Conservation (phyloP, 2,888 invertebrate species). For the Cheilosia impressa region DNA sequence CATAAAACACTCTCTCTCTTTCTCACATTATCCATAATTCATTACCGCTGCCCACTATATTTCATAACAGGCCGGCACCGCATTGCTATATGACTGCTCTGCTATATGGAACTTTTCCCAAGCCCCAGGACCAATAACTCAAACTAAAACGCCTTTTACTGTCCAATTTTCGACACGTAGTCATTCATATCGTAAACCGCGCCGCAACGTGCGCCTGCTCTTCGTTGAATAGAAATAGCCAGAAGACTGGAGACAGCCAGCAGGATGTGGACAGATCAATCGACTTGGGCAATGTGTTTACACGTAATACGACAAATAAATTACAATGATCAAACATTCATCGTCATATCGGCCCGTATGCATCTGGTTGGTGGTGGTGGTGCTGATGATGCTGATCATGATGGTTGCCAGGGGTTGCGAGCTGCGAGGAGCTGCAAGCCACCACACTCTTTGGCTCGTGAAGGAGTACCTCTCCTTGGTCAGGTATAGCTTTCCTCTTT, state of each 20-base stretch:
- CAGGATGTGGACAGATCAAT: constrained; percentile 75
- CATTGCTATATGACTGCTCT: constrained; percentile 22
- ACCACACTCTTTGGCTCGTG: constrained; percentile 25
- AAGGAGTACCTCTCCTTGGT: constrained; percentile 5
- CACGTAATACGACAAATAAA: constrained; percentile 83
- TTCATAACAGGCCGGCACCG: constrained; percentile 58
- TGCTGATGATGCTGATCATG: constrained; percentile 27
- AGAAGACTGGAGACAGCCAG: constrained; percentile 67
- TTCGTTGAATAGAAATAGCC: constrained; percentile 17
- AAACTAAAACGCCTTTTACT: constrained; percentile 81
- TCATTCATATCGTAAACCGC: constrained; percentile 78
- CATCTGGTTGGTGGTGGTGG: constrained; percentile 50
- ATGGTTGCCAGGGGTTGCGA: constrained; percentile 19
- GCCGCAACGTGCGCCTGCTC: constrained; percentile 23
- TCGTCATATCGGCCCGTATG: constrained; percentile 64
- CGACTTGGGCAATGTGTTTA: constrained; percentile 82
- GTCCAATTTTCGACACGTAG: constrained; percentile 81
- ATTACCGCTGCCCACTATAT: constrained; percentile 73
- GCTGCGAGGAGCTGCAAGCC: constrained; percentile 23
- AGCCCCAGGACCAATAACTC: constrained; percentile 77
- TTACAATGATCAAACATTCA: constrained; percentile 78
- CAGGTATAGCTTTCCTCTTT: constrained; percentile 21
- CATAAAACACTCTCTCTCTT: constrained; percentile 72
- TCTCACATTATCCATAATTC: constrained; percentile 70
- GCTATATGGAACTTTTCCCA: constrained; percentile 73